Percentiles rank a stretch among this genome's conserved stretches.
Conservation (phyloP, 2,888 invertebrate genomes). For the Torymus aiolomorphi region DNA sequence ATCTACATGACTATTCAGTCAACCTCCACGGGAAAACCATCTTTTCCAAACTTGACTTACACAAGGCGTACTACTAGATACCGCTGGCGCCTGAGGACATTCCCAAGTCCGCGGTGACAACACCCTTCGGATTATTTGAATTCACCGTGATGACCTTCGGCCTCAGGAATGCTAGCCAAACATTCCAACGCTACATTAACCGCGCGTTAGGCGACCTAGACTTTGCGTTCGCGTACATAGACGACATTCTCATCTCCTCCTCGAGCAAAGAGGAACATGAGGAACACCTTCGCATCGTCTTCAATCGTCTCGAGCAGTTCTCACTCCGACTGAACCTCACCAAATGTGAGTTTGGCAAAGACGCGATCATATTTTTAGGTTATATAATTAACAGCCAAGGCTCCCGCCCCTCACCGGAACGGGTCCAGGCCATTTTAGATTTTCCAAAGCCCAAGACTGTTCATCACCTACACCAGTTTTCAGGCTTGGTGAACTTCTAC, state of each 20-base stretch:
- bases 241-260: too few relatives aligned
- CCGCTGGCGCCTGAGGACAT: neutral
- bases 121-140: neutral
- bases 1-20: neutral
- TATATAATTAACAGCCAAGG: neutral
- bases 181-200: neutral
- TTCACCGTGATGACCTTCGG: neutral
- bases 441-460: neutral
- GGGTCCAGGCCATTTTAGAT: neutral
- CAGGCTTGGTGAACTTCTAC: too few relatives aligned
- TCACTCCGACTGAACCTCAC: neutral
- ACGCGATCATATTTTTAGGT: neutral
- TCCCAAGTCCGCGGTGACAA: neutral
- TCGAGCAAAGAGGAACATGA: too few relatives aligned
- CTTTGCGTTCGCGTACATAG: neutral
- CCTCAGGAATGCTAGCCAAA: too few relatives aligned
- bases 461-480: too few relatives aligned
- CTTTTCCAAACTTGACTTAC: neutral
- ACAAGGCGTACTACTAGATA: neutral
- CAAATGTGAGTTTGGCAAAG: constrained; percentile 3
- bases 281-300: neutral
- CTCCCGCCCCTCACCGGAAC: neutral
- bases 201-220: neutral
- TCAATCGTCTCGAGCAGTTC: neutral
- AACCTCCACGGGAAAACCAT: neutral